A percentile compares a stretch with the other conserved stretches of the same genome.
These are phyloP conservation scores for Trigoniulus corallinus DNA, from an alignment of 1,140 invertebrate genomes.

Conservation along the genomic window DNA sequence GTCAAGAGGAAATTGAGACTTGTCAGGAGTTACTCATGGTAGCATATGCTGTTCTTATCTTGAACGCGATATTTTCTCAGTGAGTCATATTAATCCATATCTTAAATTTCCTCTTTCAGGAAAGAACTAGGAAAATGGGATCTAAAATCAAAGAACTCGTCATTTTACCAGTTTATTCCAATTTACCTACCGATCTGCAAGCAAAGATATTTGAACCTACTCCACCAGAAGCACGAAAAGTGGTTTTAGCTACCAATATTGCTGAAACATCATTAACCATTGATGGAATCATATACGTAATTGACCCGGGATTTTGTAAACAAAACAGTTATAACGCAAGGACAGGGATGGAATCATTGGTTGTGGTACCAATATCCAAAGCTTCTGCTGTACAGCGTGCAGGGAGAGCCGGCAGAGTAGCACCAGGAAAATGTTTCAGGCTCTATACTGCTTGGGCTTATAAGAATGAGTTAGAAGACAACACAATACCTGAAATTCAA, in stretches of 20 bases:
- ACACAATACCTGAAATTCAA: slow-evolving; percentile 95
- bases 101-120: slow-evolving; percentile 24
- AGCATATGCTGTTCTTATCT: slow-evolving; percentile 8
- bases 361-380: slow-evolving; percentile 95
- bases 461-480: slow-evolving; percentile 93
- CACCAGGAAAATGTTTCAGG: slow-evolving; percentile 93
- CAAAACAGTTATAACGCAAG: slow-evolving; percentile 98
- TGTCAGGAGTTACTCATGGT: slow-evolving; percentile 74
- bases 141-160: slow-evolving; percentile 84
- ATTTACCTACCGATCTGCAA: slow-evolving; percentile 96
- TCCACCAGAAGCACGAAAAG: slow-evolving; percentile 78
- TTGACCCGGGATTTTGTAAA: slow-evolving; percentile 98
- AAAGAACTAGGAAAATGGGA: slow-evolving; percentile 74
- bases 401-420: slow-evolving; percentile 77
- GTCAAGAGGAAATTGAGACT: slow-evolving; percentile 87
- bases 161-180: slow-evolving; percentile 93
- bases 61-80: slow-evolving; percentile 11
- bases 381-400: slow-evolving; percentile 89
- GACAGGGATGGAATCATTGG: slow-evolving; percentile 94
- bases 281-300: slow-evolving; percentile 97
- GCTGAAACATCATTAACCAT: slow-evolving; percentile 98
- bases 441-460: slow-evolving; percentile 95
- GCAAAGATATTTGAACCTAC: slow-evolving; percentile 61
- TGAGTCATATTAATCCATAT: not conserved
- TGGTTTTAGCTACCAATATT: slow-evolving; percentile 90